These are phyloP conservation scores for Ptiloglossa arizonensis DNA, from an alignment of 1,140 invertebrate genomes.

Conservation along the genomic window DNA sequence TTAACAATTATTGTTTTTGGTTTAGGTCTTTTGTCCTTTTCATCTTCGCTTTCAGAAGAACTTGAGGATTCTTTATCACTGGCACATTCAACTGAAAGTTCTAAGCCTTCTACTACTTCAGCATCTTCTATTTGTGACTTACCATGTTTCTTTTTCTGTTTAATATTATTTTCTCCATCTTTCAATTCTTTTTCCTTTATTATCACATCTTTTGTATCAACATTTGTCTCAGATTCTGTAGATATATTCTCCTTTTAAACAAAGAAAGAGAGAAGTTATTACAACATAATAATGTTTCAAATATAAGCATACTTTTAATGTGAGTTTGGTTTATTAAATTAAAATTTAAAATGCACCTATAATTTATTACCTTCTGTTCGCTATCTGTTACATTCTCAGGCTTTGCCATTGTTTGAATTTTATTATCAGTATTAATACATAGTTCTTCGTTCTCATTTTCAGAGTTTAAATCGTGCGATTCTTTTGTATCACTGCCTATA, in stretches of 20 bases:
- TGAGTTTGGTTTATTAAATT: background rate
- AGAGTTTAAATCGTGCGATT: constrained; percentile 8
- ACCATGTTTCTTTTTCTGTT: constrained; percentile 4
- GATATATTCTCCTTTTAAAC: constrained; percentile 1
- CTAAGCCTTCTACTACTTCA: constrained; percentile 75
- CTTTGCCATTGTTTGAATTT: background rate
- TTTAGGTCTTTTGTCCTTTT: constrained; percentile 64
- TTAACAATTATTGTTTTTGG: constrained; percentile 77
- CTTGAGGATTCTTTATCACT: constrained; percentile 77
- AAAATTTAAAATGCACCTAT: background rate
- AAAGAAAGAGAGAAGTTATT: background rate
- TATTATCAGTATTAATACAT: background rate
- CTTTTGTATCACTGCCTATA: background rate
- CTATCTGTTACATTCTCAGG: background rate
- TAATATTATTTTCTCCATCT: background rate
- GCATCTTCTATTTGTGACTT: constrained; percentile 19
- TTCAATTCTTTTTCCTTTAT: background rate
- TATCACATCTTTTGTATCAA: background rate
- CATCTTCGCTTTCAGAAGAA: constrained; percentile 69
- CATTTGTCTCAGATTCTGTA: background rate
- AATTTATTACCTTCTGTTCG: constrained; percentile 17
- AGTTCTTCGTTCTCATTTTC: constrained; percentile 4
- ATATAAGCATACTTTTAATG: background rate
- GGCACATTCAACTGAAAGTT: constrained; percentile 77
- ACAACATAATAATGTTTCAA: background rate